These are phyloP conservation scores for Microplitis demolitor DNA, from an alignment of 1,140 invertebrate species.

Conservation along the genomic window DNA sequence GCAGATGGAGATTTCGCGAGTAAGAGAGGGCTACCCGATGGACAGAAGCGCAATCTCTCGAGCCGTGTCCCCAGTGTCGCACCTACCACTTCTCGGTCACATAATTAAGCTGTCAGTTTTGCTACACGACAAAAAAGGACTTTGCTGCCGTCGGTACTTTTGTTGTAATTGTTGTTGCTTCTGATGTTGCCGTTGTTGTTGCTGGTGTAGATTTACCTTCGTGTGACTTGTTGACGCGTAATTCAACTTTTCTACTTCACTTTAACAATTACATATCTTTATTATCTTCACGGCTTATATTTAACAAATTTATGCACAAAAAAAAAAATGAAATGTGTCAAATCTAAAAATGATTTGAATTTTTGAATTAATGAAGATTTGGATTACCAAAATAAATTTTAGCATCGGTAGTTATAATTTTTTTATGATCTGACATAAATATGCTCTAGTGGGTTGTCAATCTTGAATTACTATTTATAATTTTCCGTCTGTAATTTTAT, in stretches of 20 bases:
- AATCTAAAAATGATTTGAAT: neutral
- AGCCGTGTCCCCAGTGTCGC: neutral
- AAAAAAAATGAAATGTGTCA: neutral
- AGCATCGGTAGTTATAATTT: too few species aligned
- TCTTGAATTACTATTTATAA: too few species aligned
- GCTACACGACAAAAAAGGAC: neutral
- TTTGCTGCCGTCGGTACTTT: too few species aligned
- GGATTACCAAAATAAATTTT: too few species aligned
- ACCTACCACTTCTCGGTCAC: constrained; percentile 20
- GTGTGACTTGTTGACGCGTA: neutral
- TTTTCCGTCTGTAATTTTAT: too few species aligned
- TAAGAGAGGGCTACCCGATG: neutral
- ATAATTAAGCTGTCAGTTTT: constrained; percentile 45
- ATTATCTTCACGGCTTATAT: too few species aligned
- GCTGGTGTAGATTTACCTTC: neutral
- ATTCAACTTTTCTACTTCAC: neutral
- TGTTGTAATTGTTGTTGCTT: too few species aligned
- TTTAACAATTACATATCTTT: too few species aligned
- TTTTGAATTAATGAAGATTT: too few species aligned
- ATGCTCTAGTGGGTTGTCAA: too few species aligned
- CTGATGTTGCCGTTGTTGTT: neutral
- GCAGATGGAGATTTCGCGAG: too few species aligned
- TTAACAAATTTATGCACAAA: neutral
- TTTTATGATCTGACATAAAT: too few species aligned
- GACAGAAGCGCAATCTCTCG: constrained; percentile 23